A percentile compares a stretch with the other conserved stretches of the same genome.
phyloP scores from a whole-genome alignment of 2,113 vertebrate species.

The Peucedramus taeniatus region DNA sequence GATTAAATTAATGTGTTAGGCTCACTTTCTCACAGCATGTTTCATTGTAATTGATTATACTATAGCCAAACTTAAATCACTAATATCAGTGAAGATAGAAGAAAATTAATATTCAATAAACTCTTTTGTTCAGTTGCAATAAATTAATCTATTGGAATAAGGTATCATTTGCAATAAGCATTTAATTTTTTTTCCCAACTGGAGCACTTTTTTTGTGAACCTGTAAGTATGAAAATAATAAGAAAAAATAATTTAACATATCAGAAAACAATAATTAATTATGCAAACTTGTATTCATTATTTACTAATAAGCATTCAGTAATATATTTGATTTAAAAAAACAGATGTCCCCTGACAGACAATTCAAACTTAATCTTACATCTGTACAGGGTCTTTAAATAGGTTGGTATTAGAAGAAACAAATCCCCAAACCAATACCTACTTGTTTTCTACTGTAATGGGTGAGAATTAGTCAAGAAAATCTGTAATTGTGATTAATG shows the following conservation, averaged over 20 bases:
- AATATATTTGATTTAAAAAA: slow-evolving; percentile 1
- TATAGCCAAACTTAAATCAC: slow-evolving; percentile 72
- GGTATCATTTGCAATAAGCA: slow-evolving; percentile 48
- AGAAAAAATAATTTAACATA: not conserved
- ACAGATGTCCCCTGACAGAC: not conserved
- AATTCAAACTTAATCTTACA: not conserved
- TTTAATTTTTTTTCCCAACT: slow-evolving; percentile 26
- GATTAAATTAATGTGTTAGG: slow-evolving; percentile 73
- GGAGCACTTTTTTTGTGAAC: not conserved
- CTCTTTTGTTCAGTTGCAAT: slow-evolving; percentile 32
- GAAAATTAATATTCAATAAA: slow-evolving; percentile 77
- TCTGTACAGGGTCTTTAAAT: not conserved
- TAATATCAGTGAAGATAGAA: slow-evolving; percentile 66
- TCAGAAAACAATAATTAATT: not conserved
- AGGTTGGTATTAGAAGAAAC: not conserved
- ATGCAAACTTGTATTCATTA: not conserved
- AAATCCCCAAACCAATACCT: not conserved
- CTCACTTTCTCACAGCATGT: slow-evolving; percentile 69
- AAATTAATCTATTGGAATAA: slow-evolving; percentile 64
- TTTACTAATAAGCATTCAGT: slow-evolving; percentile 2
- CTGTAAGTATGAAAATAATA: not conserved
- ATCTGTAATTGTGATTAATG: slow-evolving; percentile 14
- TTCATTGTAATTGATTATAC: slow-evolving; percentile 76
- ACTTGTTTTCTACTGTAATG: not conserved
- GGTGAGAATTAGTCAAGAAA: not conserved